Percentiles rank a stretch among this genome's conserved stretches.
Evolutionary conservation across 1,140 invertebrate species (phyloP).

Genomic region (Musca vetustissima): DNA sequence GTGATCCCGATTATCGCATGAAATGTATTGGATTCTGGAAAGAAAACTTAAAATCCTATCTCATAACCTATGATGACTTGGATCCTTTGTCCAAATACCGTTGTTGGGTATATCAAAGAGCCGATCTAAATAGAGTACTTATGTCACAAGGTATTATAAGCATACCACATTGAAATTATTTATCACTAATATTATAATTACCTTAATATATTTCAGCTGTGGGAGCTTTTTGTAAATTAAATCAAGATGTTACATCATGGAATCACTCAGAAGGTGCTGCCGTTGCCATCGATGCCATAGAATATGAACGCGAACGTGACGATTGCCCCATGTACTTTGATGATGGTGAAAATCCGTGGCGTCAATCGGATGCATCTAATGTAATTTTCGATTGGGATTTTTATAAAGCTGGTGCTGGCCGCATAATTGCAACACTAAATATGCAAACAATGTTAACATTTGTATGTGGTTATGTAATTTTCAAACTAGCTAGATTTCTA

Average conservation of each 20-base stretch:
- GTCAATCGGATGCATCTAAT: constrained; percentile 68
- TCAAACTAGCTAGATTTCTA: background rate
- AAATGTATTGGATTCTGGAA: constrained; percentile 98
- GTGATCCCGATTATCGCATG: constrained; percentile 94
- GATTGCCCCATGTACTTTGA: constrained; percentile 95
- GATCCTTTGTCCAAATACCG: constrained; percentile 95
- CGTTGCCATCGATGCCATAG: constrained; percentile 85
- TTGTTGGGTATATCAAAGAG: constrained; percentile 97
- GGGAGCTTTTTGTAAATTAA: constrained; percentile 86
- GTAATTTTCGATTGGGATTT: constrained; percentile 64
- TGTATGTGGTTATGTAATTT: background rate
- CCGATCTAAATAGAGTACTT: constrained; percentile 84
- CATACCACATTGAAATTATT: background rate
- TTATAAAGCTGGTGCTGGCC: constrained; percentile 39
- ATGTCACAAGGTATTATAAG: constrained; percentile 70
- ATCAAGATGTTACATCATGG: constrained; percentile 86
- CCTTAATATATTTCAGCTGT: constrained; percentile 63
- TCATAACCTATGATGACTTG: constrained; percentile 94
- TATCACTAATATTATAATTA: background rate
- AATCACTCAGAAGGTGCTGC: constrained; percentile 89
- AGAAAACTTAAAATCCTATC: constrained; percentile 95
- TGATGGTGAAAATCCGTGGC: constrained; percentile 86
- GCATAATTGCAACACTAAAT: constrained; percentile 1
- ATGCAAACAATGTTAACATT: background rate
- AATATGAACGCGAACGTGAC: constrained; percentile 92